Conservation (phyloP, 2,113 vertebrate species). For the Hassar affinis region DNA sequence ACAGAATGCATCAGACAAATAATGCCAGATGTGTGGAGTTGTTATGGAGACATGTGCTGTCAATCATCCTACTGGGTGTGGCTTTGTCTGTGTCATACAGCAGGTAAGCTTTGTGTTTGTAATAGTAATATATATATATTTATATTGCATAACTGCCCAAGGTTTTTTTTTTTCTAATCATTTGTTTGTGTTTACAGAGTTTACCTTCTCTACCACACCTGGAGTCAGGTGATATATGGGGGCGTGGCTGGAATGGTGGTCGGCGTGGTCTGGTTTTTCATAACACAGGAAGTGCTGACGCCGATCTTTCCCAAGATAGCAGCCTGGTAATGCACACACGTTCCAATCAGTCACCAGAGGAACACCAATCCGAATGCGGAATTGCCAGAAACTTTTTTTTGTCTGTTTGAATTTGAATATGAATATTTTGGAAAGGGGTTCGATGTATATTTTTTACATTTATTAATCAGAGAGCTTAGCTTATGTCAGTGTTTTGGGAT, state of each 20-base stretch:
- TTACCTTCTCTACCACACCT: conserved; percentile 96
- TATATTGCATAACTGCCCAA: too few relatives aligned
- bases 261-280: conserved; percentile 88
- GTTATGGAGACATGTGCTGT: conserved; percentile 94
- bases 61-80: conserved; percentile 83
- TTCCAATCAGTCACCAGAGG: not conserved
- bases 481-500: not conserved
- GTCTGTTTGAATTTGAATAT: not conserved
- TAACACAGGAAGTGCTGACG: conserved; percentile 96
- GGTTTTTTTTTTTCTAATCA: conserved; percentile 14
- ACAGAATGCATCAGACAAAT: conserved; percentile 99
- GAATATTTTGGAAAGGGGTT: not conserved
- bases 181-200: conserved; percentile 75
- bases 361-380: too few relatives aligned
- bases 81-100: conserved; percentile 95
- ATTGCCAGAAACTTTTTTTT: not conserved
- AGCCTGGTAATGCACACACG: conserved; percentile 82
- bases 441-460: not conserved
- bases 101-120: conserved; percentile 74
- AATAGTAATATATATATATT: too few relatives aligned
- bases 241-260: conserved; percentile 85
- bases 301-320: conserved; percentile 97
- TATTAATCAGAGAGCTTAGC: not conserved
- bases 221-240: conserved; percentile 94
- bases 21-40: conserved; percentile 96